A percentile compares a stretch with the other conserved stretches of the same genome.
These are phyloP conservation scores for Xenops minutus DNA, from an alignment of 2,797 vertebrate genomes.

Conservation along the genomic window DNA sequence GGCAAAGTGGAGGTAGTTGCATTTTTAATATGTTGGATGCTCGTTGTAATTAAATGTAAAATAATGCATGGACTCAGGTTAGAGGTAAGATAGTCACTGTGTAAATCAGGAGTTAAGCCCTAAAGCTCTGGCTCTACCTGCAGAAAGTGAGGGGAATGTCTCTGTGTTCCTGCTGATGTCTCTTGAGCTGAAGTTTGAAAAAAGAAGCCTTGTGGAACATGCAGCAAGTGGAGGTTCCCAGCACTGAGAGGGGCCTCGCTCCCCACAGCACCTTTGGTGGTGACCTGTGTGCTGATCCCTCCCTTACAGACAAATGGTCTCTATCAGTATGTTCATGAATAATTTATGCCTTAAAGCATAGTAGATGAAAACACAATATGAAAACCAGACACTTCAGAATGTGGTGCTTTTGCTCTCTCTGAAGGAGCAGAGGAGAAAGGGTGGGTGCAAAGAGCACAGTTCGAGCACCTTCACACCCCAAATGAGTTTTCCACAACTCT, in stretches of 20 bases:
- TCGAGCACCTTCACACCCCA: not conserved
- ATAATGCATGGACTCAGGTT: not conserved
- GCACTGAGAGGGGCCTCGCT: rapidly evolving
- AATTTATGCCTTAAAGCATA: not conserved
- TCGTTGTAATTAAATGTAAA: not conserved
- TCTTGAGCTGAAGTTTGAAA: not conserved
- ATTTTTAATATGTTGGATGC: not conserved
- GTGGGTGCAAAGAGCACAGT: not conserved
- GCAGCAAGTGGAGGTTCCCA: not conserved
- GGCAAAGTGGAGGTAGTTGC: not conserved
- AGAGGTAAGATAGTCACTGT: not conserved
- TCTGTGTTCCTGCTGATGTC: not conserved
- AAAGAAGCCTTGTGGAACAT: rapidly evolving
- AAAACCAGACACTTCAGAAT: not conserved
- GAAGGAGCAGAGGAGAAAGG: rapidly evolving
- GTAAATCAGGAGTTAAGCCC: not conserved
- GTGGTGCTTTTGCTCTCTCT: not conserved
- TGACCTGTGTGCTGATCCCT: not conserved
- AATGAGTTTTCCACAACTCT: not conserved
- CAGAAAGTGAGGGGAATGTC: not conserved
- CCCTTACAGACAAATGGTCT: not conserved
- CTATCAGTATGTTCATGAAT: not conserved
- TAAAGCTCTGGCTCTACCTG: not conserved
- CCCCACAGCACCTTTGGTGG: not conserved
- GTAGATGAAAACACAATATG: not conserved